A percentile compares a stretch with the other conserved stretches of the same genome.
phyloP scores from a whole-genome alignment of 2,888 invertebrate genomes.

The Pocota personata region DNA sequence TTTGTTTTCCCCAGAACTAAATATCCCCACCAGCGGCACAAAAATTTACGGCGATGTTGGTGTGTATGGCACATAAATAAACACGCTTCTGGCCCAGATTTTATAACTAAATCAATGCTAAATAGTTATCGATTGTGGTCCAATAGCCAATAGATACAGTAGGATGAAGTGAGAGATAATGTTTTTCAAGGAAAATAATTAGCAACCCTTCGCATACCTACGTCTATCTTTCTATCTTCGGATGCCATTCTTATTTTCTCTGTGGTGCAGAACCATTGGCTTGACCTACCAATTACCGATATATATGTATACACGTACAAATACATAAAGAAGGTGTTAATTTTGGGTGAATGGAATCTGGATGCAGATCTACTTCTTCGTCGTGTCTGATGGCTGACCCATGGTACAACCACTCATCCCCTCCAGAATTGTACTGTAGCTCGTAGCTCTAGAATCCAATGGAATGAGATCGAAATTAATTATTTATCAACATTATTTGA shows the following conservation, averaged over 20 bases:
- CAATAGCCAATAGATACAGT: background rate
- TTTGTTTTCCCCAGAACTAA: conserved; percentile 4
- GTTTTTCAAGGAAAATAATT: conserved; percentile 56
- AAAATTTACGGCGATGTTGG: background rate
- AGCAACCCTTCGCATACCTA: conserved; percentile 50
- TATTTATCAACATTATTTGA: conserved; percentile 67
- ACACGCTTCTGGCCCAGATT: conserved; percentile 62
- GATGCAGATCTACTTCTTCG: conserved; percentile 53
- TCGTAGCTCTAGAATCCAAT: background rate
- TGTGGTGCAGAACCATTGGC: conserved; percentile 4
- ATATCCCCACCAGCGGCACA: conserved; percentile 27
- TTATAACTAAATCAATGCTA: conserved; percentile 63
- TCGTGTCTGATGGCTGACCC: conserved; percentile 44
- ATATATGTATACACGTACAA: background rate
- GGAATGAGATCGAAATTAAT: conserved; percentile 71
- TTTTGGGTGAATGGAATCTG: conserved; percentile 64
- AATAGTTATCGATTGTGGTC: conserved; percentile 43
- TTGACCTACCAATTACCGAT: conserved; percentile 49
- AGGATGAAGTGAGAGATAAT: conserved; percentile 20
- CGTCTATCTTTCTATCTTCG: background rate
- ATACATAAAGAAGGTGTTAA: conserved; percentile 55
- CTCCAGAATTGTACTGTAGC: background rate
- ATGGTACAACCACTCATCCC: conserved; percentile 10
- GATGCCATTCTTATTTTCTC: conserved; percentile 2
- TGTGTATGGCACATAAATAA: conserved; percentile 20